Evolutionary conservation across 2,113 vertebrate species (phyloP).

Genomic region (Trinectes maculatus): DNA sequence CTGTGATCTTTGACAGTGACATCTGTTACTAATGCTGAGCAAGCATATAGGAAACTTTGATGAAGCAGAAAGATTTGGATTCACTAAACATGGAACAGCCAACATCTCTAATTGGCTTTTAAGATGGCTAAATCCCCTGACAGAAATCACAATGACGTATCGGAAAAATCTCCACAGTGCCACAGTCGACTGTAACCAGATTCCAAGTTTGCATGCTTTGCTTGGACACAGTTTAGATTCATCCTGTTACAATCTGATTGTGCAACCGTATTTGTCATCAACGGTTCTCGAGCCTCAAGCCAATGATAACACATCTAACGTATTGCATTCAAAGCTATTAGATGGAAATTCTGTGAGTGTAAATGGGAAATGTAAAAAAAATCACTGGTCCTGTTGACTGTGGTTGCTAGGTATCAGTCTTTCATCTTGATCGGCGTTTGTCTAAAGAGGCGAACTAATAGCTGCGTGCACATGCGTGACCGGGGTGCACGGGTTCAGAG

Average conservation of each 20-base stretch:
- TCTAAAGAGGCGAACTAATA: slow-evolving; percentile 45
- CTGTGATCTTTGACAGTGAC: slow-evolving; percentile 50
- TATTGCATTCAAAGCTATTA: slow-evolving; percentile 52
- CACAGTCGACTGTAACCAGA: slow-evolving; percentile 28
- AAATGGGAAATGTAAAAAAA: slow-evolving; percentile 22
- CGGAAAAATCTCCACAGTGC: slow-evolving; percentile 57
- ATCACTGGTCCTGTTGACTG: slow-evolving; percentile 53
- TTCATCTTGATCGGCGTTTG: slow-evolving; percentile 50
- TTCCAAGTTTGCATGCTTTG: slow-evolving; percentile 57
- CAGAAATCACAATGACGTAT: slow-evolving; percentile 65
- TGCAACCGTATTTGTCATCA: slow-evolving; percentile 65
- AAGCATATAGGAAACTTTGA: slow-evolving; percentile 67
- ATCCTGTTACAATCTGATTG: slow-evolving; percentile 58
- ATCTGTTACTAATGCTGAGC: slow-evolving; percentile 69
- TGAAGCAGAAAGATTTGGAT: slow-evolving; percentile 65
- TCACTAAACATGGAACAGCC: slow-evolving; percentile 51
- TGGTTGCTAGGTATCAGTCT: slow-evolving; percentile 66
- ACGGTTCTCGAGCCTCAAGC: slow-evolving; percentile 38
- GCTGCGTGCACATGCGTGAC: slow-evolving; percentile 33
- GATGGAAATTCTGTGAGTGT: slow-evolving; percentile 44
- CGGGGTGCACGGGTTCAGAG: slow-evolving; percentile 56
- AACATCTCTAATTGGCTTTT: slow-evolving; percentile 64
- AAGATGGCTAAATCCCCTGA: slow-evolving; percentile 61
- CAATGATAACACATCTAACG: slow-evolving; percentile 73
- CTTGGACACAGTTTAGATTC: slow-evolving; percentile 54